Base-by-base conservation (phyloP, 2,113 vertebrate genomes). In the Pheucticus melanocephalus region DNA sequence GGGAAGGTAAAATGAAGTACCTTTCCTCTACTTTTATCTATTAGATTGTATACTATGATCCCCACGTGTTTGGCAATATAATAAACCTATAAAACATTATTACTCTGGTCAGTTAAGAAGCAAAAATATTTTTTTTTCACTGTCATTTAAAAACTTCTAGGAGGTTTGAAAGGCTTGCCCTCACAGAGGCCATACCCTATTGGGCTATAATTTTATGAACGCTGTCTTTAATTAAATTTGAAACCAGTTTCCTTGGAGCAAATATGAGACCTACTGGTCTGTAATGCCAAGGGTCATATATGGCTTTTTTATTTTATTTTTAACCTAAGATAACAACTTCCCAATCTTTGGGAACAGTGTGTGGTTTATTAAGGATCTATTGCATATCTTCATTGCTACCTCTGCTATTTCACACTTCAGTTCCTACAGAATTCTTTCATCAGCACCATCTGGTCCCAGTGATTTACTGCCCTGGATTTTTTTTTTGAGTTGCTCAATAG, bases 401-500 rank as follows among this genome's bases (percentile, higher is more conserved):
- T 94, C 54, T 94, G 93, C 88, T 97, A 94, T 90, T 97, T 98
- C 92, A 97, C 63, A 96, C 88, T 92, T 95, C 88, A 95, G 35
- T 96, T 97, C 72, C 59, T 97, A 97, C 86, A 95, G 86, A 96
- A 97, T 90, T 96, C 66, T 96, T 97, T 68, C 61, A 94, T 97
- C 94, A 96, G 88, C 91, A 97, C 95, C 98, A 98, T 97, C 97
- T 97, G 95, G 91, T 97, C 75, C 42, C 63, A 66, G 90, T 95
- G 97, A 98, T 98, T 97, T 97, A 97, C 88, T 94, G 86, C 37
- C 63, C 91, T 90, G 81, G 50, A 96, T 61, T 80, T 89, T 94
- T 63, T 89, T 89, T 94, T 59, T 77, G 57, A 61, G 45, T 90
- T 95, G n/a, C 50, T 96, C 75, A 89, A 17, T 92, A 97, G 81